Base-by-base conservation (phyloP, 2,797 vertebrate species). In the Falco biarmicus region DNA sequence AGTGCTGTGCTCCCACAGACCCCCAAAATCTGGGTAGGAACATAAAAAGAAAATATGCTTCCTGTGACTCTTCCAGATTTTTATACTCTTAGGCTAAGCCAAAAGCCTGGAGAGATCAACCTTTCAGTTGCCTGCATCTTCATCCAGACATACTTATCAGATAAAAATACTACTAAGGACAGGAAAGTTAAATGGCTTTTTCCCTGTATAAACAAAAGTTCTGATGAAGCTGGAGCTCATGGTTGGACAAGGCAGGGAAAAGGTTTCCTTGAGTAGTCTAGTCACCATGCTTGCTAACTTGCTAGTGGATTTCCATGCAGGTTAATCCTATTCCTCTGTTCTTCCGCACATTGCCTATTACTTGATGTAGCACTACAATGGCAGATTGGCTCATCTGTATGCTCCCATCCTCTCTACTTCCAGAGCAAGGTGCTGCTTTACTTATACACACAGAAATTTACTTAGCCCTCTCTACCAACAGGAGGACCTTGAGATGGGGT, bases 321-420 rank as follows among this genome's bases (percentile, higher is more conserved):
- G 24, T 21, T 43, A 47, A 77, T 74, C 24, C 24, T 5, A 0
- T 51, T 34, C 47, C n/a, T 69, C 0, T 1, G 10, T 12, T 76
- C 15, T 79, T 83, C 59, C 34, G 28, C 39, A 29, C 1, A 0
- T 63, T 69, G 43, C 13, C 12, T 61, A 4, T 61, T 73, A 53
- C 39, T 54, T 34, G 57, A 10, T 54, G 47, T 8, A 50, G 70
- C 50, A 11, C 54, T 65, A 16, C 66, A 56, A 8, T 28, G 19
- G 25, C 71, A 95, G 11, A 53, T 28, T 45, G 25, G 22, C 39
- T 85, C 43, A 32, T 28, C 24, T 68, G 12, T 54, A 9, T 41
- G 32, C 50, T 28, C 15, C 61, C 9, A 39, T 48, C 19, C 19
- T 69, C 54, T 60, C 51, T 54, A 34, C 65, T 75, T 89, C 50